Conservation (phyloP, 2,113 vertebrate species). For the Tonatia bakeri region DNA sequence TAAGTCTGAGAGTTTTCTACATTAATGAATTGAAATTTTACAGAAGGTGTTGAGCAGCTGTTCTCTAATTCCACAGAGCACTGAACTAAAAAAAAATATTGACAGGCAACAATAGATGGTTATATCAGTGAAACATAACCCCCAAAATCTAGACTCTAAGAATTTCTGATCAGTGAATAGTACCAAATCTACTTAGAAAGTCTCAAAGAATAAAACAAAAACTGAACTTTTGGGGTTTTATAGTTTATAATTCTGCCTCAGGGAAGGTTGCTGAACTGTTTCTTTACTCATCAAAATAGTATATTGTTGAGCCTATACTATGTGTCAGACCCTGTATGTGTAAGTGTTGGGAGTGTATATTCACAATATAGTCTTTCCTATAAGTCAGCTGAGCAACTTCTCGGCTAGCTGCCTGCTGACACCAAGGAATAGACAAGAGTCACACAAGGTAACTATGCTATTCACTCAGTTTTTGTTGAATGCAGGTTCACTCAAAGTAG, state of each 20-base stretch:
- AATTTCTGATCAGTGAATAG: background rate
- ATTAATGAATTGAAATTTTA: conserved; percentile 60
- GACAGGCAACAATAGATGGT: background rate
- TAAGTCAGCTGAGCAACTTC: no score
- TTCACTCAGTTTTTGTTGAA: no score
- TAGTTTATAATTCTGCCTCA: background rate
- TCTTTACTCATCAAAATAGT: background rate
- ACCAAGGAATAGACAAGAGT: no score
- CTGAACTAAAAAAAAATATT: background rate
- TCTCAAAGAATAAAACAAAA: background rate
- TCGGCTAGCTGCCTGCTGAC: no score
- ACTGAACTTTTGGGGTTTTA: background rate
- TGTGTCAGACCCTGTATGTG: background rate
- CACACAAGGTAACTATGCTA: no score
- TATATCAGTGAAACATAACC: background rate
- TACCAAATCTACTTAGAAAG: background rate
- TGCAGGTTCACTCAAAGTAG: no score
- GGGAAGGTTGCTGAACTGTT: background rate
- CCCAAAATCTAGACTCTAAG: background rate
- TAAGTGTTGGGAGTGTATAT: no score
- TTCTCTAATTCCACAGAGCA: background rate
- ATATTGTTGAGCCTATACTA: background rate
- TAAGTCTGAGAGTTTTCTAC: conserved; percentile 33
- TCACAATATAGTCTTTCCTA: no score
- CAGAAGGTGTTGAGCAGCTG: conserved; percentile 20